Base-by-base conservation (phyloP, 2,888 invertebrate genomes). In the Conomelus anceps region DNA sequence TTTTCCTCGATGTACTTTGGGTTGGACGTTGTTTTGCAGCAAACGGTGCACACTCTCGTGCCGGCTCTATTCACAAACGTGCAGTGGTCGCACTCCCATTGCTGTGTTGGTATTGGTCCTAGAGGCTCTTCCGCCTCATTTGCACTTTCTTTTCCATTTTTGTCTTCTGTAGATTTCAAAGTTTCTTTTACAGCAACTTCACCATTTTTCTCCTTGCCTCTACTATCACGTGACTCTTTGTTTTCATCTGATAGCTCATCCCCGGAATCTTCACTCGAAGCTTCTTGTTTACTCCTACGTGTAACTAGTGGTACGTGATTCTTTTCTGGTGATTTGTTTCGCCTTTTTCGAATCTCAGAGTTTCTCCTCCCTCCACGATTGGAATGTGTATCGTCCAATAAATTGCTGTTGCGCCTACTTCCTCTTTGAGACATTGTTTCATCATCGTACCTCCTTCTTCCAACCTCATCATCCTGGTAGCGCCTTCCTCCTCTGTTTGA, bases 1-100 rank as follows among this genome's bases (percentile, higher is more conserved):
- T 23, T 17, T 1, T 23, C 24, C 26, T 89, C 87, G 34, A 29
- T 41, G 34, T 84, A 88, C 88, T 90, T 91, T 6, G 92, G 93
- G 89, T 93, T 92, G 90, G 92, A 92, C 41, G 92, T 93, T 0
- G 98, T 98, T 92, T 98, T 97, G 92, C 98, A 98, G 92, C 98
- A 98, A 88, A 98, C 96, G 20, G 95, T 94, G 92, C 98, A 98
- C 84, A 98, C 96, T 91, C 96, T 95, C 0, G 96, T 95, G 22
- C 96, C 96, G 0, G 96, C 94, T 90, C 96, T 96, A 92, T 98
- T 98, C 3, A 98, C 96, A 92, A 96, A 98, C 0, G 98, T 98
- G 92, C 98, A 98, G 92, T 98, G 97, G 92, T 97, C 97, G 93
- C 98, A 98, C 91, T 97, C 96, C 98, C 98, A 98, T 89, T 91